Evolutionary conservation across 2,888 invertebrate genomes (phyloP).

Genomic region (Agriopis aurantiaria): DNA sequence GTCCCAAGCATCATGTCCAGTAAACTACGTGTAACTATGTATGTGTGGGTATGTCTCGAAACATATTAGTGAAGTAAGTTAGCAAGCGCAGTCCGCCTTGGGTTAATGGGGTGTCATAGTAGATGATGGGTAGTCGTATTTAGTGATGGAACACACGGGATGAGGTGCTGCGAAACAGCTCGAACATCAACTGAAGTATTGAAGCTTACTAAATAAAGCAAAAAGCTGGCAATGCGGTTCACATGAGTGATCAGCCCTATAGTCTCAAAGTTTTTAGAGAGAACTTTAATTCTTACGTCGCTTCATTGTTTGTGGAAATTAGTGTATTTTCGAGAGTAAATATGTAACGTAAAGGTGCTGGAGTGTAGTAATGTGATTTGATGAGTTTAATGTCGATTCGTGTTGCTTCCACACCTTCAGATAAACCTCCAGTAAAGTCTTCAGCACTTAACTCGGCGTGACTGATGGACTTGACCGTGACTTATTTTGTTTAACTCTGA

Average conservation of each 20-base stretch:
- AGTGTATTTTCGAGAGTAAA: no score
- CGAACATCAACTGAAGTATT: slow-evolving; percentile 5
- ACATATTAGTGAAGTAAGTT: slow-evolving; percentile 76
- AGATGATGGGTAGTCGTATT: slow-evolving; percentile 74
- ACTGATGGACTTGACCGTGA: no score
- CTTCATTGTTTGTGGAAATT: no score
- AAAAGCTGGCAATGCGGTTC: not conserved
- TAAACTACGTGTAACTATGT: slow-evolving; percentile 30
- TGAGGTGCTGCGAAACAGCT: slow-evolving; percentile 4
- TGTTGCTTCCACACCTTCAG: no score
- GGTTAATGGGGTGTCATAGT: slow-evolving; percentile 84
- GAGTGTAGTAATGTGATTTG: no score
- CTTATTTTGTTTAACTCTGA: no score
- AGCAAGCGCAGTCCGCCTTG: slow-evolving; percentile 67
- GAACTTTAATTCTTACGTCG: no score
- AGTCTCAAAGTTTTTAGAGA: not conserved
- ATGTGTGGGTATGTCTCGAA: slow-evolving; percentile 60
- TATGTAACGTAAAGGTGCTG: no score
- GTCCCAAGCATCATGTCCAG: slow-evolving; percentile 56
- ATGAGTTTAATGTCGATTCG: no score
- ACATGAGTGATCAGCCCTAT: not conserved
- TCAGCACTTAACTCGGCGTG: no score
- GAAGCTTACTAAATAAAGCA: not conserved
- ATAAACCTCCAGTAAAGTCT: no score
- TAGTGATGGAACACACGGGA: slow-evolving; percentile 38